Evolutionary conservation across 1,140 invertebrate genomes (phyloP), one percentile per base, ranked within the genome.

Genomic region (Drosophila ironensis): DNA sequence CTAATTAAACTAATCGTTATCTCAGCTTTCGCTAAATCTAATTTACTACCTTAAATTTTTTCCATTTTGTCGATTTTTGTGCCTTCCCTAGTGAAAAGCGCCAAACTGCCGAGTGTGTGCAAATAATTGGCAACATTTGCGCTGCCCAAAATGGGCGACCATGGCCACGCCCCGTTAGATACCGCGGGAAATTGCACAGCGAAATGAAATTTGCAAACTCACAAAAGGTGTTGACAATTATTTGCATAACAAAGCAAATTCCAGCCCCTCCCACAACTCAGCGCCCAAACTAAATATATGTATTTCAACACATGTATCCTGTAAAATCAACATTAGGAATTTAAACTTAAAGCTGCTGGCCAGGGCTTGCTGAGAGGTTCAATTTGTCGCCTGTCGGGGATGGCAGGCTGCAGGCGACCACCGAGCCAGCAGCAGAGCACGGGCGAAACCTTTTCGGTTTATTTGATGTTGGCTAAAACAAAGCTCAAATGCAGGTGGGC

Each of bases 141-240:
- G 73, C 68, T 59, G 47, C 44, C 56, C 72, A 42, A 48, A n/a
- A 17, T 40, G 35, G 48, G 20, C 60, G 56, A 37, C 47, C 40
- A 67, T 24, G 44, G 22, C 52, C 57, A 53, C 72, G 72, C 72
- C 72, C 72, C 42, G 72, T 56, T 76, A 47, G 53, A 45, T 53
- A 76, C 66, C 72, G 35, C 52, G 67, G 53, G 46, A 74, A 74
- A 73, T 67, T 51, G 53, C 53, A 74, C 47, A 76, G 71, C 72
- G 40, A 67, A 77, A 77, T 77, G 67, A 77, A 77, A 77, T 77
- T 77, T 77, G 73, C 73, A 72, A 77, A 77, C 73, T 71, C 67
- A 67, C 73, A 77, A 77, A 77, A 77, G 74, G 74, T 77, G 74
- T 77, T 77, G 74, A 77, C 74, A 77, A 77, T 77, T 77, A 77